Evolutionary conservation across 2,113 vertebrate species (phyloP).

Genomic region (Haplochromis vanheusdeni): DNA sequence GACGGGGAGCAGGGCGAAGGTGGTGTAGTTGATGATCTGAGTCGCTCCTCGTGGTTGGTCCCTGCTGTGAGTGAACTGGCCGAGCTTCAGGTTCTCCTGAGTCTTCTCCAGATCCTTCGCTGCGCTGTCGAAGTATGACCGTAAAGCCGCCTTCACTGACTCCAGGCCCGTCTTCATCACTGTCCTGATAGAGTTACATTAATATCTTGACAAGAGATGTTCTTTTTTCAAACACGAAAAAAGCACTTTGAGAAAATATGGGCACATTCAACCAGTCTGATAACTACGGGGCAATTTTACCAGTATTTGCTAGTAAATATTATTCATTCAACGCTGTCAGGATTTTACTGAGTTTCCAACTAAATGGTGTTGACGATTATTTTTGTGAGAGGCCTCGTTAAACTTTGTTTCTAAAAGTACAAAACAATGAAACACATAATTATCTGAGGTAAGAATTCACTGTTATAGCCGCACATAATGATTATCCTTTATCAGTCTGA

Average conservation of each 20-base stretch:
- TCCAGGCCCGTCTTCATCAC: slow-evolving; percentile 96
- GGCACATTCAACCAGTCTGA: background rate
- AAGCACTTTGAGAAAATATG: background rate
- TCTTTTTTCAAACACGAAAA: background rate
- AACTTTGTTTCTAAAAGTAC: background rate
- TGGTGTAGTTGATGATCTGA: slow-evolving; percentile 97
- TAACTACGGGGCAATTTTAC: background rate
- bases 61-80: slow-evolving; percentile 90
- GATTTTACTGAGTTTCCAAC: background rate
- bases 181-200: slow-evolving; percentile 68
- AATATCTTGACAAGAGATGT: background rate
- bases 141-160: slow-evolving; percentile 81
- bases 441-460: background rate
- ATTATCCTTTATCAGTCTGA: background rate
- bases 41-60: slow-evolving; percentile 84
- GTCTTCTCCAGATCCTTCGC: slow-evolving; percentile 92
- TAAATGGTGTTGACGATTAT: background rate
- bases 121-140: slow-evolving; percentile 83
- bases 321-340: background rate
- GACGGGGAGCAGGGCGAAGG: slow-evolving; percentile 86
- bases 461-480: background rate
- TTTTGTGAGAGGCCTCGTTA: background rate
- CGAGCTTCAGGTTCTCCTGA: slow-evolving; percentile 88
- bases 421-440: background rate
- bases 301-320: background rate